Evolutionary conservation across 2,888 invertebrate species (phyloP).

Genomic region (Scaptomyza reducta): DNA sequence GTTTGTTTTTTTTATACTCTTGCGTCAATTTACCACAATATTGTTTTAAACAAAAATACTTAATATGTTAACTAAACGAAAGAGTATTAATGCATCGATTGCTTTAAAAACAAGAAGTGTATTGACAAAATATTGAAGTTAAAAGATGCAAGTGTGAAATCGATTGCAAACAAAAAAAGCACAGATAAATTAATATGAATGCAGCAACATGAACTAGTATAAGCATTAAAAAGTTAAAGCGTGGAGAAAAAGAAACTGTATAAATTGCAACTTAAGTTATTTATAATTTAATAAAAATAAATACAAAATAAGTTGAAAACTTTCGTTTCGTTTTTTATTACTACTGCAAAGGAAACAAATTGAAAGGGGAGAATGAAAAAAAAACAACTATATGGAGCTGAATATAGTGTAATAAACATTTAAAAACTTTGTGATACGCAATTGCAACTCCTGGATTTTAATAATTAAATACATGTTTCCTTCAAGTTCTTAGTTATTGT

Average conservation of each 20-base stretch:
- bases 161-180: constrained; percentile 68
- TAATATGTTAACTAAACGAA: constrained; percentile 34
- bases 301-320: constrained; percentile 71
- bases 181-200: constrained; percentile 66
- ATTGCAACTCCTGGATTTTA: too few relatives aligned
- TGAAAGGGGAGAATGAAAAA: neutral
- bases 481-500: constrained; percentile 24
- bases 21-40: constrained; percentile 61
- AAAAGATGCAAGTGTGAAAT: constrained; percentile 39
- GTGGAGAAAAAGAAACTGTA: constrained; percentile 70
- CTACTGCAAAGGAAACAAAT: neutral
- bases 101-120: constrained; percentile 28
- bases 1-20: constrained; percentile 52
- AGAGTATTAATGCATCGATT: constrained; percentile 41
- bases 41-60: constrained; percentile 53
- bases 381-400: neutral
- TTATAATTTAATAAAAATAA: constrained; percentile 83
- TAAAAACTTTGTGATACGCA: too few relatives aligned
- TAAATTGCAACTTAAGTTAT: constrained; percentile 83
- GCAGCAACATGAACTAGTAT: constrained; percentile 55
- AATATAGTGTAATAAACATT: too few relatives aligned
- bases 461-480: too few relatives aligned
- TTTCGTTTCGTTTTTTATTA: constrained; percentile 10
- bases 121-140: constrained; percentile 48
- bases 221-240: constrained; percentile 64